Percentiles rank a stretch among this genome's conserved stretches.
Evolutionary conservation across 2,888 invertebrate species (phyloP).

Genomic region (Platynereis dumerilii): DNA sequence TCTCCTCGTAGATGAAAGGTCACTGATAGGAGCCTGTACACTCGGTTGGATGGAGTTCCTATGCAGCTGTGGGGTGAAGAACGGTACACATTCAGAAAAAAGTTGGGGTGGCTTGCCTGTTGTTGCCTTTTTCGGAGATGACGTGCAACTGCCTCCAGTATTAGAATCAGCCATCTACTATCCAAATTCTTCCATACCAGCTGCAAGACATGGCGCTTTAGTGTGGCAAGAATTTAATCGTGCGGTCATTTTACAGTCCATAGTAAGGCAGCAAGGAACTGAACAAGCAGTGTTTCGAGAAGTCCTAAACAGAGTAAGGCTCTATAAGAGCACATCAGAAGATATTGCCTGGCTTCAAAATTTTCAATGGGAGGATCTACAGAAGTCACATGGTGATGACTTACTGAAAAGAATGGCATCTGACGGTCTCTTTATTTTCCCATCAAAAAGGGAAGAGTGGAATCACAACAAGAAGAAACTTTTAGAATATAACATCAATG

Average conservation of each 20-base stretch:
- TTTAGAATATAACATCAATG: not conserved
- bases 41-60: conserved; percentile 23
- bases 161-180: conserved; percentile 31
- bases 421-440: conserved; percentile 9
- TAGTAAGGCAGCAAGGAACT: no score
- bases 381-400: conserved; percentile 17
- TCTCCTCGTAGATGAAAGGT: conserved; percentile 11
- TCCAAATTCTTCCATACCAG: conserved; percentile 19
- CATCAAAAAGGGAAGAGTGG: conserved; percentile 8
- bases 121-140: conserved; percentile 36
- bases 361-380: conserved; percentile 20
- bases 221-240: conserved; percentile 34
- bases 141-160: conserved; percentile 35
- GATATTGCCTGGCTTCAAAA: no score
- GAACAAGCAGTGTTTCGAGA: no score
- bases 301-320: no score
- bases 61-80: conserved; percentile 11
- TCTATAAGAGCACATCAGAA: no score
- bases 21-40: conserved; percentile 12
- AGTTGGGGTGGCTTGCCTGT: conserved; percentile 37
- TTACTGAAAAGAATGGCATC: conserved; percentile 13
- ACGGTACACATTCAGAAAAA: conserved; percentile 17
- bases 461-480: conserved; percentile 8
- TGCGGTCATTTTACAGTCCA: no score
- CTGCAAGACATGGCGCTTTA: conserved; percentile 33